Evolutionary conservation across 2,888 invertebrate genomes (phyloP).

Genomic region (Altica lythri): DNA sequence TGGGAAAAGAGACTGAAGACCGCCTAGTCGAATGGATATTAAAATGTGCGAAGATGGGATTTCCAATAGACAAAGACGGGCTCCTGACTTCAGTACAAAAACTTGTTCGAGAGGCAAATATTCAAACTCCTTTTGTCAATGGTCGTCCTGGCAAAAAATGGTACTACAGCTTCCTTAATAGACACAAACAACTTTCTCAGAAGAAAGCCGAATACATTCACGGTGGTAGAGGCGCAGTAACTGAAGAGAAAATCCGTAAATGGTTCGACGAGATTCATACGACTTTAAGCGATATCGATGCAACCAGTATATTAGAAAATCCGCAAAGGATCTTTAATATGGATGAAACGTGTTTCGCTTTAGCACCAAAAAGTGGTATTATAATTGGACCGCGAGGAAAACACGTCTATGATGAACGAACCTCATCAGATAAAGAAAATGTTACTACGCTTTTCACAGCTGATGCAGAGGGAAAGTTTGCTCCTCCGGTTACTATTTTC

Average conservation of each 20-base stretch:
- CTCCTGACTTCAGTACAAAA: slow-evolving; percentile 26
- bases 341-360: slow-evolving; percentile 13
- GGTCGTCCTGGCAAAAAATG: slow-evolving; percentile 25
- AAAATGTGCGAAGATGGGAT: slow-evolving; percentile 24
- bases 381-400: slow-evolving; percentile 17
- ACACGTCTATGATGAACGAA: slow-evolving; percentile 20
- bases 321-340: slow-evolving; percentile 20
- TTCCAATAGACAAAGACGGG: slow-evolving; percentile 28
- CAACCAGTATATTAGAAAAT: slow-evolving; percentile 9
- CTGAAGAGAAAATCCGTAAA: slow-evolving; percentile 16
- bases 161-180: slow-evolving; percentile 14
- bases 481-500: slow-evolving; percentile 2
- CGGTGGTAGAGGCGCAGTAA: slow-evolving; percentile 12
- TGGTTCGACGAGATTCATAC: slow-evolving; percentile 12
- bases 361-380: slow-evolving; percentile 15
- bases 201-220: slow-evolving; percentile 18
- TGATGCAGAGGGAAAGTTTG: slow-evolving; percentile 8
- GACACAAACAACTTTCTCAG: slow-evolving; percentile 13
- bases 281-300: slow-evolving; percentile 11
- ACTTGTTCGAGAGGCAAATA: slow-evolving; percentile 25
- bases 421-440: slow-evolving; percentile 11
- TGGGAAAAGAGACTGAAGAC: slow-evolving; percentile 18
- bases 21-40: slow-evolving; percentile 23
- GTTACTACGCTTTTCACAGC: slow-evolving; percentile 13
- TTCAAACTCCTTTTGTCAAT: slow-evolving; percentile 25